Evolutionary conservation across 2,888 invertebrate species (phyloP).

Genomic region (Temnothorax unifasciatus): DNA sequence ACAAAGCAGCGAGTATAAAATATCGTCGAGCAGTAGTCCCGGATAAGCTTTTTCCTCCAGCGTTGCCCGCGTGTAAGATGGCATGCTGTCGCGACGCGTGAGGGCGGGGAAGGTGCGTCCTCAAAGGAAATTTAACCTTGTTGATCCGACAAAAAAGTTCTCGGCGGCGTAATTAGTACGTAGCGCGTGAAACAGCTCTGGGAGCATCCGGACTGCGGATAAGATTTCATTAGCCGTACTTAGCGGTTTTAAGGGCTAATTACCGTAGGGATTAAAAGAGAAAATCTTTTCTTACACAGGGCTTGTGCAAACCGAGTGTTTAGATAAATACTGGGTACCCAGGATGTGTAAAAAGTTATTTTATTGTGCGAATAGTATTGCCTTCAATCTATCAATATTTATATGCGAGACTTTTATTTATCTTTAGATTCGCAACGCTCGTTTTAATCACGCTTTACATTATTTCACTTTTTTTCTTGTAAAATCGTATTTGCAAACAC

Average conservation of each 20-base stretch:
- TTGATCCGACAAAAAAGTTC: constrained; percentile 58
- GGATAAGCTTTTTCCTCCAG: background rate
- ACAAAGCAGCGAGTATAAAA: constrained; percentile 50
- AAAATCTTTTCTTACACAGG: constrained; percentile 10
- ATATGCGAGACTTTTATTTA: background rate
- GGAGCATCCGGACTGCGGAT: constrained; percentile 45
- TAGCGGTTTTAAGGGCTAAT: constrained; percentile 45
- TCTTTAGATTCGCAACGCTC: background rate
- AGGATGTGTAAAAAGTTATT: background rate
- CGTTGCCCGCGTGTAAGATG: constrained; percentile 19
- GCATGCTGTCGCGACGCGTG: constrained; percentile 1
- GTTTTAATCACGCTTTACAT: background rate
- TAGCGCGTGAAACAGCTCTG: constrained; percentile 35
- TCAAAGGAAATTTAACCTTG: constrained; percentile 66
- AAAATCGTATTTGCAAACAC: background rate
- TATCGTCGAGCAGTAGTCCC: constrained; percentile 8
- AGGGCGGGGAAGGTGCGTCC: constrained; percentile 27
- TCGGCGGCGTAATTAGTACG: constrained; percentile 30
- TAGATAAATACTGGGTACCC: background rate
- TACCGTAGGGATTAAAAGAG: constrained; percentile 26
- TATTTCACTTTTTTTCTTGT: background rate
- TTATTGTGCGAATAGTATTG: background rate
- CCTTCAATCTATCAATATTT: background rate
- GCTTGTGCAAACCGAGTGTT: background rate
- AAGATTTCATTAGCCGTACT: constrained; percentile 59